These are phyloP conservation scores for Adoxophyes honmai DNA, from an alignment of 1,140 invertebrate species.

Conservation along the genomic window DNA sequence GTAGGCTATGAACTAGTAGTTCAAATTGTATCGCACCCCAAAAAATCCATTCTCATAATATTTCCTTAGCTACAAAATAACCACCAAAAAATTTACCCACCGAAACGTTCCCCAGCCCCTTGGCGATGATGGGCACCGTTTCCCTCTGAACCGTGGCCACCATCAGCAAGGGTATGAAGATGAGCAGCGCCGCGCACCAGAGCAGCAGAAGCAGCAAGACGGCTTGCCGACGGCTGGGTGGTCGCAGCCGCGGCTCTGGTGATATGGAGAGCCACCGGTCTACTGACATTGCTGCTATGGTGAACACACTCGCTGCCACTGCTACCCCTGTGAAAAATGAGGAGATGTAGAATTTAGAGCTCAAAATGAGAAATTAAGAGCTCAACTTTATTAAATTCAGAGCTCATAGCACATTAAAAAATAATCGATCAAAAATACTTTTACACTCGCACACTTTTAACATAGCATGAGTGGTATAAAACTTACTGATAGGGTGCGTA, in stretches of 20 bases:
- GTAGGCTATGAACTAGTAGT: too few relatives aligned
- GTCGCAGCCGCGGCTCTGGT: constrained; percentile 81
- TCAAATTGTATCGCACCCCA: too few relatives aligned
- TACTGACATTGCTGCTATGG: constrained; percentile 86
- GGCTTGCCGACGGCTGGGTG: constrained; percentile 80
- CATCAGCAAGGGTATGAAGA: constrained; percentile 82
- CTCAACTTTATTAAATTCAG: too few relatives aligned
- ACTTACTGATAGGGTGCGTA: too few relatives aligned
- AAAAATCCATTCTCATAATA: too few relatives aligned
- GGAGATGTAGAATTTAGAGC: too few relatives aligned
- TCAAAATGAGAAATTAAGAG: too few relatives aligned
- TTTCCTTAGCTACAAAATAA: too few relatives aligned
- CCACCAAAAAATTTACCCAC: constrained; percentile 41
- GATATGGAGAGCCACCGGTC: constrained; percentile 86
- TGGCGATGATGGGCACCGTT: constrained; percentile 57
- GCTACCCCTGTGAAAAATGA: constrained; percentile 82
- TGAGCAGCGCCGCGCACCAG: constrained; percentile 81
- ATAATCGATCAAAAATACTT: too few relatives aligned
- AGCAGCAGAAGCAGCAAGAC: constrained; percentile 79
- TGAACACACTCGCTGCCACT: constrained; percentile 87
- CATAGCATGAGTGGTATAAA: too few relatives aligned
- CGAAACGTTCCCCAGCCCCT: constrained; percentile 49
- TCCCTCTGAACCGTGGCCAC: constrained; percentile 70
- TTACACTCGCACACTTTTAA: too few relatives aligned
- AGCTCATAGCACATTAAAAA: too few relatives aligned